phyloP scores from a whole-genome alignment of 2,113 vertebrate genomes.

The Nesoenas mayeri region DNA sequence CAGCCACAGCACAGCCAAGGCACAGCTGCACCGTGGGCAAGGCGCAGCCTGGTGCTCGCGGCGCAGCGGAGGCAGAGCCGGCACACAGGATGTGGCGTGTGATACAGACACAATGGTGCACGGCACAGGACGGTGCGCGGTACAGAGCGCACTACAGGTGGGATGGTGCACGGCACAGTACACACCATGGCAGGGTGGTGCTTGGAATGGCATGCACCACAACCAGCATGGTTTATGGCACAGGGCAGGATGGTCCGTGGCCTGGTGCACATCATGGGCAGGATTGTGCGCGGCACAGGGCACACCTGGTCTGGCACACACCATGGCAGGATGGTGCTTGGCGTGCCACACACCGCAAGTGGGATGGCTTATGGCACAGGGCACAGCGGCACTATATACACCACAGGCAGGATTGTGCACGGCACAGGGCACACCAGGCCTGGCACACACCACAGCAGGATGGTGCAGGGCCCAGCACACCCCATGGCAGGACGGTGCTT shows the following conservation, averaged over 20 bases:
- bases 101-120: rapidly evolving
- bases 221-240: no score
- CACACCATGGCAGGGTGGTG: not conserved
- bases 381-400: not conserved
- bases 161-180: not conserved
- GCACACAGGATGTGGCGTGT: rapidly evolving
- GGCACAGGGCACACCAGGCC: no score
- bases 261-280: not conserved
- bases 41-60: not conserved
- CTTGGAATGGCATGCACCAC: no score
- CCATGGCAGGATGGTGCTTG: rapidly evolving
- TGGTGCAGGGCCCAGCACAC: not conserved
- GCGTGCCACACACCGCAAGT: slow-evolving; percentile 72
- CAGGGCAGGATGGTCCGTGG: not conserved
- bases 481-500: not conserved
- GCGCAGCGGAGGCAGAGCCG: no score
- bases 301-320: no score
- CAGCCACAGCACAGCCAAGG: no score
- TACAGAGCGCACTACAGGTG: no score
- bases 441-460: no score
- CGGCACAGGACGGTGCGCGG: rapidly evolving
- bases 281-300: no score
- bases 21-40: rapidly evolving
- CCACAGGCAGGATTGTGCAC: rapidly evolving
- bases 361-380: slow-evolving; percentile 36